Evolutionary conservation across 2,113 vertebrate species (phyloP).

Genomic region (Stercorarius parasiticus): DNA sequence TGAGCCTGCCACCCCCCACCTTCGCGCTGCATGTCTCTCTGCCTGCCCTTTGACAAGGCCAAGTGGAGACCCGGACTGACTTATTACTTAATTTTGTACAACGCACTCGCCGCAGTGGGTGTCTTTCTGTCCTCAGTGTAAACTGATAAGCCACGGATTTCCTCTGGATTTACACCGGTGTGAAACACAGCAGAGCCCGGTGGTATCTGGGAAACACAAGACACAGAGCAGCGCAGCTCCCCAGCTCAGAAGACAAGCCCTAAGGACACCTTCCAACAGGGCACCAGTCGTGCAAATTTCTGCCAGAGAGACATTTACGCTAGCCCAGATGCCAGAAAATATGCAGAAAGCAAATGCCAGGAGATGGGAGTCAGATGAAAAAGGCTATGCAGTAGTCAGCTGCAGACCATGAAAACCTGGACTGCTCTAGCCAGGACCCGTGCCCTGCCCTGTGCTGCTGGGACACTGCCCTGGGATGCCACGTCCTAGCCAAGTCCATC

Average conservation of each 20-base stretch:
- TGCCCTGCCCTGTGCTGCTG: not conserved
- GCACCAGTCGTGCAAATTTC: not conserved
- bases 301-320: not conserved
- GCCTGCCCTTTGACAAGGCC: conserved; percentile 52
- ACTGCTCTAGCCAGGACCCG: not conserved
- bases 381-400: not conserved
- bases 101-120: not conserved
- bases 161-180: not conserved
- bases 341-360: not conserved
- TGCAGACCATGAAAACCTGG: not conserved
- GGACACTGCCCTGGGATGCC: not conserved
- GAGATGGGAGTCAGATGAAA: not conserved
- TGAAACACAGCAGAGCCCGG: not conserved
- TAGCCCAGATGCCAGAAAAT: not conserved
- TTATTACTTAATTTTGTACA: conserved; percentile 33
- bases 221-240: fast-evolving
- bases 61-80: conserved; percentile 9
- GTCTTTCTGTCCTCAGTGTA: not conserved
- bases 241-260: not conserved
- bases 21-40: not conserved
- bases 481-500: not conserved
- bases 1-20: conserved; percentile 29
- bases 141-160: not conserved
- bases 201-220: not conserved
- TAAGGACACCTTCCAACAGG: not conserved